phyloP scores from a whole-genome alignment of 2,888 invertebrate species.

The Cheilosia vernalis region DNA sequence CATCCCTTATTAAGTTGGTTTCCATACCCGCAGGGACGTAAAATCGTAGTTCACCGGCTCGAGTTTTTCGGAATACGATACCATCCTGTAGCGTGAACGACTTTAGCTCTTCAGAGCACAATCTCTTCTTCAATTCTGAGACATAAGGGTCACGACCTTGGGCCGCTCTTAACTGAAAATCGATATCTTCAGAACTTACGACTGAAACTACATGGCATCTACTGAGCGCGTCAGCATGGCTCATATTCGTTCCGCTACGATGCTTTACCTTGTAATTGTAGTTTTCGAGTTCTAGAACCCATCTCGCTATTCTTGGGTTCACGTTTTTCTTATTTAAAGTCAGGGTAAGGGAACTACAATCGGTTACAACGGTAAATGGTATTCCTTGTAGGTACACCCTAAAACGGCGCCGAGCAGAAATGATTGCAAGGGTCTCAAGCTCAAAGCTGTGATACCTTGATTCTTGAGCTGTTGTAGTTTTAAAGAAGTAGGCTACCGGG shows the following conservation, averaged over 20 bases:
- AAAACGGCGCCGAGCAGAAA: constrained; percentile 71
- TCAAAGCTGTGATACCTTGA: constrained; percentile 78
- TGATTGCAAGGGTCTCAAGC: constrained; percentile 77
- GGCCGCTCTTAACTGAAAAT: not conserved
- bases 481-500: constrained; percentile 69
- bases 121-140: not conserved
- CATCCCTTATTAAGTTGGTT: not conserved
- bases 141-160: constrained; percentile 3
- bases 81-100: not conserved
- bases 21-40: constrained; percentile 30
- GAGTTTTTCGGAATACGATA: not conserved
- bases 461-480: constrained; percentile 71
- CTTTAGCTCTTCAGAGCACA: not conserved
- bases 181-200: constrained; percentile 9
- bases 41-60: not conserved
- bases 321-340: constrained; percentile 72
- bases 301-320: constrained; percentile 75
- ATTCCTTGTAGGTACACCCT: constrained; percentile 29
- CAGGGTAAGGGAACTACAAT: too few species aligned
- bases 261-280: too few species aligned
- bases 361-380: too few species aligned
- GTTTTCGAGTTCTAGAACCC: constrained; percentile 65
- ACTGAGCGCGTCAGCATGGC: constrained; percentile 24
- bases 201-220: constrained; percentile 3
- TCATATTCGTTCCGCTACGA: constrained; percentile 12